Evolutionary conservation across 2,888 invertebrate genomes (phyloP).

Genomic region (Cephus pulcher): DNA sequence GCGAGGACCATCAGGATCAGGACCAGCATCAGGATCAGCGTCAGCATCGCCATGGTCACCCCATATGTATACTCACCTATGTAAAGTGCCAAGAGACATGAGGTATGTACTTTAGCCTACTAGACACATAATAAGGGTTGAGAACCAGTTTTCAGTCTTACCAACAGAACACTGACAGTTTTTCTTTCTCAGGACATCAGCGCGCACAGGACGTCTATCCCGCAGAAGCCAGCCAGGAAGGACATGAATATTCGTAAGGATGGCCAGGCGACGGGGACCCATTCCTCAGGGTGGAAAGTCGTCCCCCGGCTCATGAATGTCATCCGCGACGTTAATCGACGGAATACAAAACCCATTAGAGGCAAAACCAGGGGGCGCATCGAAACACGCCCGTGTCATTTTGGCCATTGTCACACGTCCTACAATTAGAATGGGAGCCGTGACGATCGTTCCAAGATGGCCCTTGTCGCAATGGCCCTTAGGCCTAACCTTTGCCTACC

Average conservation of each 20-base stretch:
- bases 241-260: constrained; percentile 34
- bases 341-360: constrained; percentile 53
- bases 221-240: not conserved
- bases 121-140: not conserved
- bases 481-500: not conserved
- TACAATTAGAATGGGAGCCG: constrained; percentile 3
- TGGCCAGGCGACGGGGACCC: not conserved
- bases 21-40: not conserved
- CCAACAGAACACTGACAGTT: constrained; percentile 6
- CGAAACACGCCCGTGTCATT: constrained; percentile 49
- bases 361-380: constrained; percentile 28
- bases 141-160: constrained; percentile 1
- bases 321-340: constrained; percentile 52
- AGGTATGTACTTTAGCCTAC: not conserved
- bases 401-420: constrained; percentile 27
- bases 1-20: not conserved
- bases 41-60: not conserved
- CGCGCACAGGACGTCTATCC: not conserved
- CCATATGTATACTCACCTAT: not conserved
- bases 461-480: not conserved
- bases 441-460: not conserved
- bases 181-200: constrained; percentile 14
- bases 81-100: not conserved
- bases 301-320: constrained; percentile 39
- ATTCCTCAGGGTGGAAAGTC: constrained; percentile 3